phyloP scores from a whole-genome alignment of 1,140 invertebrate genomes.

The Neodiprion fabricii region DNA sequence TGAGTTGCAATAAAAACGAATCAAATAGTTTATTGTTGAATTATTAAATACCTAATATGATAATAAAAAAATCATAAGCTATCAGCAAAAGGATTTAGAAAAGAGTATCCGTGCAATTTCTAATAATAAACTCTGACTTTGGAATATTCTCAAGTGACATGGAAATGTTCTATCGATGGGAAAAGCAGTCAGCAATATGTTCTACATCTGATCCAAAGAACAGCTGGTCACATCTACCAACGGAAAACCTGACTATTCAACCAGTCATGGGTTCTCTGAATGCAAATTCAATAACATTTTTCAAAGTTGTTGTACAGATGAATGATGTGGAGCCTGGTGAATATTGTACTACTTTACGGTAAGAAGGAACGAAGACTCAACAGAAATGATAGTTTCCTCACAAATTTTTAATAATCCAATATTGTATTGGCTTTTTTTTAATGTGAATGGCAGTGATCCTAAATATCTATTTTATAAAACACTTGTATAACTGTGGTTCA shows the following conservation, averaged over 20 bases:
- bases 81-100: neutral
- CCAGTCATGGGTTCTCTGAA: constrained; percentile 31
- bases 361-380: neutral
- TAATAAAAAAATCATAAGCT: neutral
- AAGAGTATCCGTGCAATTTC: too few relatives aligned
- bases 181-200: constrained; percentile 12
- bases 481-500: constrained; percentile 15
- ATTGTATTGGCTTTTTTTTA: neutral
- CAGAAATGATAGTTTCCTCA: neutral
- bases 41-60: too few relatives aligned
- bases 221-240: constrained; percentile 22
- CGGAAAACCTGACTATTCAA: constrained; percentile 26
- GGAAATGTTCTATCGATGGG: constrained; percentile 36
- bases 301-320: constrained; percentile 26
- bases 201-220: neutral
- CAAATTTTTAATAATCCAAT: constrained; percentile 5
- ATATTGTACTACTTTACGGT: constrained; percentile 35
- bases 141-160: constrained; percentile 27
- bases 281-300: constrained; percentile 21
- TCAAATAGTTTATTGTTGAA: too few relatives aligned
- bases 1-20: constrained; percentile 13
- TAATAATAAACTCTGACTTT: neutral
- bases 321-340: constrained; percentile 16
- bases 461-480: constrained; percentile 6
- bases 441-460: neutral